phyloP scores from a whole-genome alignment of 2,113 vertebrate genomes.

The Gymnarchus niloticus region DNA sequence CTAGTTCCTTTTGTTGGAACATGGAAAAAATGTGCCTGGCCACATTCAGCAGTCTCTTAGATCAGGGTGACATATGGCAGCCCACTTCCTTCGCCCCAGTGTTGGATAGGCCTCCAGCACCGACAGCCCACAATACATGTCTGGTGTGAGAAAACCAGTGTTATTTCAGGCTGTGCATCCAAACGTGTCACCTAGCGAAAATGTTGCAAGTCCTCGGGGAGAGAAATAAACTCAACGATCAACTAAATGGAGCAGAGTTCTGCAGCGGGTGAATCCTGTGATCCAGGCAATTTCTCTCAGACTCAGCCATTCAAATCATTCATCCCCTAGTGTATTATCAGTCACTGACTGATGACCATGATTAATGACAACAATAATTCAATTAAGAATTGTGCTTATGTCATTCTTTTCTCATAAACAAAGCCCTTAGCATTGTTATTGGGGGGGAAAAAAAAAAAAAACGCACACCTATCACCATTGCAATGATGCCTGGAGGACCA shows the following conservation, averaged over 20 bases:
- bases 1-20: not conserved
- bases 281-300: not conserved
- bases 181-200: not conserved
- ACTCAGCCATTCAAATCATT: not conserved
- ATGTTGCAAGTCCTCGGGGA: not conserved
- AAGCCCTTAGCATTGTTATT: not conserved
- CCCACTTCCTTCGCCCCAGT: not conserved
- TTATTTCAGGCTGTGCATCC: conserved; percentile 2
- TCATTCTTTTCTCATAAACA: not conserved
- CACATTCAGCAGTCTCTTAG: not conserved
- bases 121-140: not conserved
- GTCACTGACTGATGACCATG: not conserved
- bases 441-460: not conserved
- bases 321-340: not conserved
- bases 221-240: not conserved
- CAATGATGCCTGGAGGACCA: too few relatives aligned
- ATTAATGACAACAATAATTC: not conserved
- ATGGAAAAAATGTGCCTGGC: not conserved
- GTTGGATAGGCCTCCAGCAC: not conserved
- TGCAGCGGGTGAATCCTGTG: not conserved
- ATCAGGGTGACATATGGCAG: conserved; percentile 1
- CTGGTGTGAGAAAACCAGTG: conserved; percentile 4
- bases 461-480: too few relatives aligned
- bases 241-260: not conserved
- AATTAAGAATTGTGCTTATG: not conserved